phyloP scores from a whole-genome alignment of 2,888 invertebrate species.

The Cataglyphis altisquamis region DNA sequence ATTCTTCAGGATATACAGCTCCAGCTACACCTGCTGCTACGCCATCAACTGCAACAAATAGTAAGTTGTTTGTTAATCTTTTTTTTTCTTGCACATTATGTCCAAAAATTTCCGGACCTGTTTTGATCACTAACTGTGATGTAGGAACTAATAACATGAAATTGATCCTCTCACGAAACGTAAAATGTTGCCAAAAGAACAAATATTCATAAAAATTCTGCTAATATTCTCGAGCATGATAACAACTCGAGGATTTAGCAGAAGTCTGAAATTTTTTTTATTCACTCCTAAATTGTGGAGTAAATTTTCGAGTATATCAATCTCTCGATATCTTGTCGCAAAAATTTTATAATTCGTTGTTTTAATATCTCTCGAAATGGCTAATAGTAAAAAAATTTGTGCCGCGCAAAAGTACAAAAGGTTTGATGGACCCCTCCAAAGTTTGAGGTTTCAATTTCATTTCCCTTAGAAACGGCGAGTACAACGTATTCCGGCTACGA shows the following conservation, averaged over 20 bases:
- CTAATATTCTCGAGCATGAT: slow-evolving; percentile 54
- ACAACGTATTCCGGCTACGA: slow-evolving; percentile 95
- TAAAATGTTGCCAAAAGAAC: slow-evolving; percentile 10
- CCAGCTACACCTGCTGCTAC: slow-evolving; percentile 85
- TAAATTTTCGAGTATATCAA: neutral
- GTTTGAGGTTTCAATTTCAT: slow-evolving; percentile 85
- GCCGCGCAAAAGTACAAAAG: slow-evolving; percentile 65
- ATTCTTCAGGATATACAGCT: slow-evolving; percentile 84
- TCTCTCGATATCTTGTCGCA: slow-evolving; percentile 5
- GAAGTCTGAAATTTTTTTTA: slow-evolving; percentile 30
- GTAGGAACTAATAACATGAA: slow-evolving; percentile 79
- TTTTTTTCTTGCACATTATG: slow-evolving; percentile 11
- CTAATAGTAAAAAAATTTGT: slow-evolving; percentile 41
- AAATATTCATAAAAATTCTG: slow-evolving; percentile 55
- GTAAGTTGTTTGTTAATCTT: slow-evolving; percentile 79
- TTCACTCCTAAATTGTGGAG: neutral
- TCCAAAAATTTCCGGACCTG: slow-evolving; percentile 53
- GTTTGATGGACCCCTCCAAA: slow-evolving; percentile 78
- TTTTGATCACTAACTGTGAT: slow-evolving; percentile 69
- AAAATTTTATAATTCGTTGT: neutral
- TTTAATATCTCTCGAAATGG: slow-evolving; percentile 24
- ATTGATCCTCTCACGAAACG: slow-evolving; percentile 78
- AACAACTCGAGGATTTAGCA: slow-evolving; percentile 57
- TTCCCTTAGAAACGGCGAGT: slow-evolving; percentile 88
- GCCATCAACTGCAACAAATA: slow-evolving; percentile 83